Evolutionary conservation across 2,797 vertebrate species (phyloP), one percentile per base, ranked within the genome.

Genomic region (Syncerus caffer): DNA sequence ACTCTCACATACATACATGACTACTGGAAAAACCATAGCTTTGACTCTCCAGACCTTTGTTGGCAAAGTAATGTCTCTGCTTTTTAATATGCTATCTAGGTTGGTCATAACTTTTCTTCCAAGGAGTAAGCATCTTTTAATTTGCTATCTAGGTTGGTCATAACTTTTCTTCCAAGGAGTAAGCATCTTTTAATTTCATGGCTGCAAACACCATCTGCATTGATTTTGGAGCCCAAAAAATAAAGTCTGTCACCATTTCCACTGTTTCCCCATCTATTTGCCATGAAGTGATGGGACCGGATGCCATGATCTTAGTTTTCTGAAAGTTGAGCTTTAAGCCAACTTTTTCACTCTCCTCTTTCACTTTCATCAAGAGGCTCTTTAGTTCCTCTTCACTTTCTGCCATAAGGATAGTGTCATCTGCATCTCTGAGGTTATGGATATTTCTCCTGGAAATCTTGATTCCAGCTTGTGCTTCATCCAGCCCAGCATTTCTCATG

Each of bases 141-240:
- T n/a, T 64, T 34, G 16, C 8, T 64, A 0, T 64, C 62, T 64
- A 64, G 2, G 8, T 64, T 64, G 31, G 16, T 64, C 62, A 64
- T 19, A 19, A 64, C 62, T 64, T 64, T 64, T 34, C 62, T 64
- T 64, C 31, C 62, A 64, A 34, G 31, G 8, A 64, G 31, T 64
- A 34, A 64, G 62, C 0, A 0, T 64, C 62, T 34, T 64, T 34
- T 64, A 64, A 64, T n/a, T 64, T 34, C 31, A 5, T n/a, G 16
- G 2, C 16, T 19, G 2, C 16, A 19, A 4, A 34, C 31, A n/a
- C 62, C 31, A 34, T 19, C 31, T n/a, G 4, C 62, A 64, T 31
- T n/a, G 31, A 64, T 64, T 64, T 64, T 10, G 62, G 31, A 64
- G 62, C 31, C 31, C 0, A 0, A 17, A 19, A 64, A n/a, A 19